Evolutionary conservation across 2,888 invertebrate species (phyloP), one percentile per base, ranked within the genome.

Genomic region (Clostera curtula): DNA sequence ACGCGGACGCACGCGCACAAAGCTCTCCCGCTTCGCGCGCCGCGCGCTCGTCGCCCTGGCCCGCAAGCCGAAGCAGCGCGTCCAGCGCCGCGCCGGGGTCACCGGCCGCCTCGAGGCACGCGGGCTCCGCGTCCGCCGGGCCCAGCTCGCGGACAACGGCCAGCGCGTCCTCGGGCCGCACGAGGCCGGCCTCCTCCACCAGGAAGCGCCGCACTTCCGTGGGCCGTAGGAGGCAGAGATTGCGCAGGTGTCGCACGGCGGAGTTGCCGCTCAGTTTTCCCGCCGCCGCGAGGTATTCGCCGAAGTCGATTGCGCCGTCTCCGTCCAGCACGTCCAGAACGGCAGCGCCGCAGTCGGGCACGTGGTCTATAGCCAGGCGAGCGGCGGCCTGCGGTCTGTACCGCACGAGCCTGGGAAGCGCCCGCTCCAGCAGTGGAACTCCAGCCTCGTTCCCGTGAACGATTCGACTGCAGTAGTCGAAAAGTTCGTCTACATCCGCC

Each of bases 141-240:
- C 65, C 68, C 18, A 54, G 43, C 29, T 64, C 65, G 13, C 59
- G 61, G 19, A 82, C 64, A 8, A 67, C 51, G 3, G 43, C 42
- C 9, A 83, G 50, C 15, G 83, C 80, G 9, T 73, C 70, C 42
- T 83, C 83, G 6, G 83, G 84, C 0, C 74, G 60, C 5, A 83
- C 59, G 14, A 64, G 39, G 3, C 79, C 74, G 3, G 64, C 52
- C 27, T 75, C 59, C 12, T 63, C 57, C 4, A 34, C 31, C 4
- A 84, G 49, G 32, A 82, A 82, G 0, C 37, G 32, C 11, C 58
- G 56, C 14, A 72, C 79, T 4, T 51, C 50, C 3, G 26, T 26
- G 1, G 77, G 72, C 0, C 61, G 54, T 12, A 38, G 34, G 2
- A 40, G 40, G 40, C 80, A 77, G 17, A 79, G 54, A 17, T 58